Base-by-base conservation (phyloP, 2,888 invertebrate species). In the Myathropa florea region DNA sequence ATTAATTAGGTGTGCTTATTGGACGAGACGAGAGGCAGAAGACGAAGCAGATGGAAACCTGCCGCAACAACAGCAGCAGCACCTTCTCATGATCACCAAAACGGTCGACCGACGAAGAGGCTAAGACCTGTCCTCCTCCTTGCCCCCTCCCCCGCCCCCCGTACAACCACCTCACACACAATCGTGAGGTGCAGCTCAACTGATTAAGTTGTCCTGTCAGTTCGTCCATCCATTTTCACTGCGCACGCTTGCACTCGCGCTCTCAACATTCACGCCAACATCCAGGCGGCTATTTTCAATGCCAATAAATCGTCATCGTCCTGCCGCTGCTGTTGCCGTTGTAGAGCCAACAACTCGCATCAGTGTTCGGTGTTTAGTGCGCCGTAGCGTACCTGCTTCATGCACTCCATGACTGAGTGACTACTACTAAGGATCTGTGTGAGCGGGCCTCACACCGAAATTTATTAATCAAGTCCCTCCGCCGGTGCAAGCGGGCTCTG, bases 231-330 rank as follows among this genome's bases (percentile, higher is more conserved):
- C 82, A 86, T 86, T 86, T 86, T 82, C 82, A 71, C 78, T 86
- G 78, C 82, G 77, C 82, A 86, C 86, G 86, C 86, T 86, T 82
- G 85, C 85, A 86, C 78, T 83, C 65, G 78, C 82, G 67, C 72
- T 86, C 82, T 83, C 82, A 86, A 86, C 82, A 79, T 86, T 86
- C 86, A 75, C 86, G 86, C 86, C 75, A 86, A 75, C 82, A 82
- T 79, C 64, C 82, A 85, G 82, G 86, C 86, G 86, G 86, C 75
- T 87, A 72, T 76, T 87, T 83, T 83, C 83, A 83, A 83, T 87
- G 83, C 80, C 83, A 87, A 87, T 87, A 87, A 87, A 87, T 87
- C 87, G 83, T 83, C 83, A 79, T 86, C 86, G 82, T 61, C 65
- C 68, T 71, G 71, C 67, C 36, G 75, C 30, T 64, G 78, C 14